These are phyloP conservation scores for Penelope pileata DNA, from an alignment of 2,113 vertebrate species.

Conservation along the genomic window DNA sequence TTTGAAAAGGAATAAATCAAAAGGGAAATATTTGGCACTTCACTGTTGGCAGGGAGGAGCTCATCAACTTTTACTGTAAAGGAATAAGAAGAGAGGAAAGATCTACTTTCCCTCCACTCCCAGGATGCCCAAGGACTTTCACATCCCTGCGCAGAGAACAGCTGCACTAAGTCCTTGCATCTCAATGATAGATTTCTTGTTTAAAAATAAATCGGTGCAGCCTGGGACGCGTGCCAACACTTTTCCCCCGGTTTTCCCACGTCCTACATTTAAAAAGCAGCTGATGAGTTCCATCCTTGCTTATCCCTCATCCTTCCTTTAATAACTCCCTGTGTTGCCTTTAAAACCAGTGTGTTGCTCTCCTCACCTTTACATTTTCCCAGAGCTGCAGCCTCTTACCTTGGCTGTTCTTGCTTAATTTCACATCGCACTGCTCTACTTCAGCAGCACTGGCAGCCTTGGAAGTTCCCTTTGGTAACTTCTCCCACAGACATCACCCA, in stretches of 20 bases:
- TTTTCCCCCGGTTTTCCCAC: conserved; percentile 63
- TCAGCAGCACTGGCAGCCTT: neutral
- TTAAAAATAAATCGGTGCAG: conserved; percentile 68
- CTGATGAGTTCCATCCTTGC: conserved; percentile 45
- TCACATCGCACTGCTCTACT: neutral
- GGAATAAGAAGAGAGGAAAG: neutral
- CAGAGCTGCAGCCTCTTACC: neutral
- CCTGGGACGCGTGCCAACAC: conserved; percentile 49
- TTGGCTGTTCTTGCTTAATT: neutral
- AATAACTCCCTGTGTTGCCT: conserved; percentile 16
- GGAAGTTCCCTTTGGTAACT: neutral
- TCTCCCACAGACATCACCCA: neutral
- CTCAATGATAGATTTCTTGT: conserved; percentile 62
- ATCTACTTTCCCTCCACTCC: conserved; percentile 1
- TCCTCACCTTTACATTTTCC: conserved; percentile 1
- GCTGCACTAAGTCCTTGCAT: conserved; percentile 52
- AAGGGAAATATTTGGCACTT: neutral
- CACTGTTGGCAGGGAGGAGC: neutral
- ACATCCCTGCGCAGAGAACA: conserved; percentile 43
- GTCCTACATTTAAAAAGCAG: conserved; percentile 65
- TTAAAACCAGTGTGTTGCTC: conserved; percentile 22
- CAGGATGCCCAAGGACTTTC: conserved; percentile 52
- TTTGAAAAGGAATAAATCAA: neutral
- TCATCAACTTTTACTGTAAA: neutral
- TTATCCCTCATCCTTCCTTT: conserved; percentile 41